Evolutionary conservation across 2,797 vertebrate genomes (phyloP).

Genomic region (Alosa sapidissima): DNA sequence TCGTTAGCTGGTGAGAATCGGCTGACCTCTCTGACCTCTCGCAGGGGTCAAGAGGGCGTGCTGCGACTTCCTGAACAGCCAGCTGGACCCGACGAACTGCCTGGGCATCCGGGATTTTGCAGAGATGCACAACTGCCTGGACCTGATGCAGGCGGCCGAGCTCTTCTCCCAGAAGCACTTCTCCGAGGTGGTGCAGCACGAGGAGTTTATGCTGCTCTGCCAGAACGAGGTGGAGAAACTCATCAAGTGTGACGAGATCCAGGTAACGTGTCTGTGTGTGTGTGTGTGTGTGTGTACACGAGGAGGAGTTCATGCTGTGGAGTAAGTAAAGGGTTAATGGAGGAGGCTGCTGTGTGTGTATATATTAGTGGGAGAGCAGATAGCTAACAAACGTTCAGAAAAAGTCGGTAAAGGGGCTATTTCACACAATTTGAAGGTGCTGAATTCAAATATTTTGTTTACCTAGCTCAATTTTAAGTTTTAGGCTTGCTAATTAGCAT

Average conservation of each 20-base stretch:
- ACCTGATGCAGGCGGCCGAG: slow-evolving; percentile 96
- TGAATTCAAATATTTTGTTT: too few relatives aligned
- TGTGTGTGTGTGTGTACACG: neutral
- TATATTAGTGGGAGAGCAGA: too few relatives aligned
- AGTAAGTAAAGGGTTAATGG: too few relatives aligned
- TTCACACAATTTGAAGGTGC: too few relatives aligned
- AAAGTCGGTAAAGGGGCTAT: too few relatives aligned
- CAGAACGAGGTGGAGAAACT: slow-evolving; percentile 97
- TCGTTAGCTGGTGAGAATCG: too few relatives aligned
- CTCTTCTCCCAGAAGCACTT: slow-evolving; percentile 98
- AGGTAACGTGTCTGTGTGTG: slow-evolving; percentile 74
- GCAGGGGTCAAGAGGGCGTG: slow-evolving; percentile 97
- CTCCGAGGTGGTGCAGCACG: slow-evolving; percentile 96
- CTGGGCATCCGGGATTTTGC: slow-evolving; percentile 97
- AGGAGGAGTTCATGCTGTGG: too few relatives aligned
- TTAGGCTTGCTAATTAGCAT: too few relatives aligned
- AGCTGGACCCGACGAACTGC: slow-evolving; percentile 96
- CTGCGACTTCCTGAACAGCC: slow-evolving; percentile 97
- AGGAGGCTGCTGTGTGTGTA: neutral
- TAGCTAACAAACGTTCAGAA: too few relatives aligned
- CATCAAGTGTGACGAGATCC: slow-evolving; percentile 98
- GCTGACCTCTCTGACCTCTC: slow-evolving; percentile 27
- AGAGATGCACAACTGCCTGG: slow-evolving; percentile 96
- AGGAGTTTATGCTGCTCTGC: slow-evolving; percentile 96
- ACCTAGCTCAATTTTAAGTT: too few relatives aligned